These are phyloP conservation scores for Clarias platycephalus DNA, from an alignment of 2,797 vertebrate species.

Conservation along the genomic window DNA sequence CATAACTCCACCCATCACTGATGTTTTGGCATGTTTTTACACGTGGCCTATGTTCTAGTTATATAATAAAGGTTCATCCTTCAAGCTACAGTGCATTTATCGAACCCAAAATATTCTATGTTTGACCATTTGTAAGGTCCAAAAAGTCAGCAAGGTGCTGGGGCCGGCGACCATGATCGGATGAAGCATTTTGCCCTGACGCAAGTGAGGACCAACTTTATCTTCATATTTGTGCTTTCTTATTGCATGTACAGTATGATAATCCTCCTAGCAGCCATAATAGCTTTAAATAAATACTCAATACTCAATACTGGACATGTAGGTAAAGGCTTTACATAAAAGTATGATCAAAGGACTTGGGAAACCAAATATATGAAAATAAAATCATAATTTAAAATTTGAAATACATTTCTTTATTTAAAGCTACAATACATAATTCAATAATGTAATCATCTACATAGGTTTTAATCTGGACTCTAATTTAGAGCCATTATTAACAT, in stretches of 20 bases:
- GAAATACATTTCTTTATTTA: not conserved
- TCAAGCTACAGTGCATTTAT: not conserved
- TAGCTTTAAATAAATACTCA: not conserved
- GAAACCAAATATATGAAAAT: not conserved
- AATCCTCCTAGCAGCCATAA: conserved; percentile 37
- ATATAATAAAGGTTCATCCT: conserved; percentile 50
- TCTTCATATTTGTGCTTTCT: conserved; percentile 25
- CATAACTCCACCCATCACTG: not conserved
- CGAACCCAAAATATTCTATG: too few relatives aligned
- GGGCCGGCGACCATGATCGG: conserved; percentile 70
- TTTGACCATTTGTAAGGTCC: conserved; percentile 56
- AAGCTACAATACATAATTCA: not conserved
- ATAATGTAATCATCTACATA: not conserved
- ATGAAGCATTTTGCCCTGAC: conserved; percentile 57
- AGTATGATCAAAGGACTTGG: not conserved
- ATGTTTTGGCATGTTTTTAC: not conserved
- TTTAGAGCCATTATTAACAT: not conserved
- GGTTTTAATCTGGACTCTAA: not conserved
- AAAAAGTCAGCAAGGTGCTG: conserved; percentile 70
- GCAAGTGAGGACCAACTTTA: not conserved
- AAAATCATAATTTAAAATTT: not conserved
- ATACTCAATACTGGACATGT: not conserved
- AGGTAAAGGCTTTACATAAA: not conserved
- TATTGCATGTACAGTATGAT: conserved; percentile 1
- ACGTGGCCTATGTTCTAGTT: too few relatives aligned